Percentiles rank a stretch among this genome's conserved stretches.
Evolutionary conservation across 2,797 vertebrate species (phyloP).

Genomic region (Pogoniulus pusillus): DNA sequence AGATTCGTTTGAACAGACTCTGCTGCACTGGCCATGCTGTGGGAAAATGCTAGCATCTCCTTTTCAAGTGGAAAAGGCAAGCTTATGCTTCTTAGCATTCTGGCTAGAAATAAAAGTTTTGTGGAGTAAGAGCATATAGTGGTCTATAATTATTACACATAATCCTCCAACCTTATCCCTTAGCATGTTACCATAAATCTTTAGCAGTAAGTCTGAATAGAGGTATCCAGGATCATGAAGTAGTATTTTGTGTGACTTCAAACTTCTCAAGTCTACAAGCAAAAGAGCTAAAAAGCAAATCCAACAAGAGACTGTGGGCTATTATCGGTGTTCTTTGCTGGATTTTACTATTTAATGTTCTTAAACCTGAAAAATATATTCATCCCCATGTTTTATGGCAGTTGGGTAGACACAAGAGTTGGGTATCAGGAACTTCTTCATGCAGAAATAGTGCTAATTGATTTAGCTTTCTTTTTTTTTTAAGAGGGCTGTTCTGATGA

Average conservation of each 20-base stretch:
- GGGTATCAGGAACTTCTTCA: not conserved
- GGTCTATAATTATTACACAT: not conserved
- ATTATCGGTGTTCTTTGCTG: not conserved
- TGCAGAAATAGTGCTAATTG: not conserved
- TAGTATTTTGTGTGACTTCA: not conserved
- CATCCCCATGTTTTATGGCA: not conserved
- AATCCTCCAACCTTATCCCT: slow-evolving; percentile 7
- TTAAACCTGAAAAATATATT: not conserved
- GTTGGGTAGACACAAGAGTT: not conserved
- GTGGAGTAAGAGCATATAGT: not conserved
- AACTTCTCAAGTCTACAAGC: not conserved
- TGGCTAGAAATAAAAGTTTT: slow-evolving; percentile 13
- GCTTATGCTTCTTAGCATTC: not conserved
- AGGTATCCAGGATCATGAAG: not conserved
- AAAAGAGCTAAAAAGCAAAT: not conserved
- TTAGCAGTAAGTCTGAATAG: not conserved
- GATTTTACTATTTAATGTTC: not conserved
- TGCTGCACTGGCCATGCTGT: not conserved
- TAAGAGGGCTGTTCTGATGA: not conserved
- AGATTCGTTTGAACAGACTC: not conserved
- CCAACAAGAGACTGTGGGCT: not conserved
- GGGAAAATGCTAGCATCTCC: not conserved
- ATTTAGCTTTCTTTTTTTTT: not conserved
- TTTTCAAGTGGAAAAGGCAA: not conserved
- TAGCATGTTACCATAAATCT: slow-evolving; percentile 42